Conservation (phyloP, 2,113 vertebrate genomes). For the Chelonoidis abingdonii region DNA sequence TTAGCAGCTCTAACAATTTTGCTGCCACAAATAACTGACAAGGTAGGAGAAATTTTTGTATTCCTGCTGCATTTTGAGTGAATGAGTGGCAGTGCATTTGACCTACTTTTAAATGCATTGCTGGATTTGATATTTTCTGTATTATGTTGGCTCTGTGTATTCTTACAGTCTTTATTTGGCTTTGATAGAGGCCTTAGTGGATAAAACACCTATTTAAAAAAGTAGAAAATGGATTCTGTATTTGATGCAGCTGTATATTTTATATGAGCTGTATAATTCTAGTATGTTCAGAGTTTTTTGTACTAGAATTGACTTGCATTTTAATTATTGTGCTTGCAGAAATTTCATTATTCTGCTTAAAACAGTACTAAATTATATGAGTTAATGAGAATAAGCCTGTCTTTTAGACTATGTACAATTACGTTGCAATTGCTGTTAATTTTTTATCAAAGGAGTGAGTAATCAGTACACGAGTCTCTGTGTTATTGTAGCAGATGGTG, state of each 20-base stretch:
- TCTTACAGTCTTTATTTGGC: background rate
- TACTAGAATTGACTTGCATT: background rate
- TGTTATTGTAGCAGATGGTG: background rate
- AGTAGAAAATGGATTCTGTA: background rate
- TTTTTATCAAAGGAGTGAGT: background rate
- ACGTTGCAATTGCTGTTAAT: background rate
- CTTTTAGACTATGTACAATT: background rate
- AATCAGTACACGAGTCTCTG: background rate
- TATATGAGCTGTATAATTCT: background rate
- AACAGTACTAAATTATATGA: background rate
- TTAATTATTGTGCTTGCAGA: background rate
- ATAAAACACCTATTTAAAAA: background rate
- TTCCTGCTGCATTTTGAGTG: slow-evolving; percentile 15
- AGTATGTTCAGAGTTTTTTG: background rate
- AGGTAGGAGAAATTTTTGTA: slow-evolving; percentile 53
- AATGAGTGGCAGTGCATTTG: background rate
- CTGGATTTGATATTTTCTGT: background rate
- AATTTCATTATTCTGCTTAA: background rate
- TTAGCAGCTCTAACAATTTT: slow-evolving; percentile 40
- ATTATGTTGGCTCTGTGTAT: background rate
- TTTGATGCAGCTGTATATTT: background rate
- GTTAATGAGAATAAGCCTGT: background rate
- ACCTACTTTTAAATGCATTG: background rate
- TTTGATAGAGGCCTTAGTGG: background rate
- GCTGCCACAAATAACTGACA: slow-evolving; percentile 73